Evolutionary conservation across 2,113 vertebrate genomes (phyloP).

Genomic region (Aptenodytes patagonicus): DNA sequence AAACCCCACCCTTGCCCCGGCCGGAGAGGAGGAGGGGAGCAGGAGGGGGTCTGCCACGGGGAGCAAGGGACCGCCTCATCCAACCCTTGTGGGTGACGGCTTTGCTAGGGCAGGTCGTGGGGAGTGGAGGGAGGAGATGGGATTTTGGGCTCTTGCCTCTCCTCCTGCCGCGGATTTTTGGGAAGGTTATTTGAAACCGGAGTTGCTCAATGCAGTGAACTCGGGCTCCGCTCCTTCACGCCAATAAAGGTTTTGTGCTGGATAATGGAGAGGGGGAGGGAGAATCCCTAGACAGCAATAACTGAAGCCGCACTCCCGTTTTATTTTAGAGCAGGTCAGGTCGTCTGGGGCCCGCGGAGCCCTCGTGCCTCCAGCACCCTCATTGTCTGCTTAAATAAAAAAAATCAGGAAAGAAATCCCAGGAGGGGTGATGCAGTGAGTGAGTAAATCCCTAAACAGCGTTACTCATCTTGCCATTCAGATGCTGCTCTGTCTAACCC

Average conservation of each 20-base stretch:
- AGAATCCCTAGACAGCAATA: neutral
- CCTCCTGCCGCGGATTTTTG: fast-evolving
- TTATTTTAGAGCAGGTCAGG: neutral
- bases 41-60: neutral
- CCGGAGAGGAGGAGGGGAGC: neutral
- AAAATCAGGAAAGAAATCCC: neutral
- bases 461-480: neutral
- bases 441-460: neutral
- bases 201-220: neutral
- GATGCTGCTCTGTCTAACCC: neutral
- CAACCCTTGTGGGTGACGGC: fast-evolving
- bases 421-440: neutral
- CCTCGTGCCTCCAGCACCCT: neutral
- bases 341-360: fast-evolving
- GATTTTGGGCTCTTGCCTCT: neutral
- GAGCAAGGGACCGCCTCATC: fast-evolving
- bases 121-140: neutral
- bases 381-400: neutral
- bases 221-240: neutral
- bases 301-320: neutral
- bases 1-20: neutral
- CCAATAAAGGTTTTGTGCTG: neutral
- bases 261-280: neutral
- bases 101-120: neutral
- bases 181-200: neutral